Evolutionary conservation across 2,797 vertebrate genomes (phyloP).

Genomic region (Moxostoma hubbsi): DNA sequence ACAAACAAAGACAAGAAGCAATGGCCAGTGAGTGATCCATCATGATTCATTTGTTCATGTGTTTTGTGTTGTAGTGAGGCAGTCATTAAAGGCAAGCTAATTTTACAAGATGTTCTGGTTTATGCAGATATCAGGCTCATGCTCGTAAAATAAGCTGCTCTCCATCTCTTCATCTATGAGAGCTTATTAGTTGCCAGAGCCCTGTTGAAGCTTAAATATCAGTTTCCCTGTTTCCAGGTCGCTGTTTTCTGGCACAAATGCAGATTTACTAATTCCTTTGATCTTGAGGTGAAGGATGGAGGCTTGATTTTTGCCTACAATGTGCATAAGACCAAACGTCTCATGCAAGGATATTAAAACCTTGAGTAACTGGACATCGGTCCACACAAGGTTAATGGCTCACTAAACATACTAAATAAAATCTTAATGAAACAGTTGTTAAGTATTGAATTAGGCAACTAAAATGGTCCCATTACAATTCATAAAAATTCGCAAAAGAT

Average conservation of each 20-base stretch:
- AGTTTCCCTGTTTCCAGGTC: not conserved
- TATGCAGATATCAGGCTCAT: constrained; percentile 14
- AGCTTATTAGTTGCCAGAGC: constrained; percentile 31
- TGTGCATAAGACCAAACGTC: too few species aligned
- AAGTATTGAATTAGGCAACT: too few species aligned
- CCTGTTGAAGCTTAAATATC: constrained; percentile 9
- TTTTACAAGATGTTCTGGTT: constrained; percentile 29
- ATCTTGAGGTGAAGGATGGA: constrained; percentile 29
- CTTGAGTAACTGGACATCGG: too few species aligned
- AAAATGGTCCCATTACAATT: too few species aligned
- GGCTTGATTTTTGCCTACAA: not conserved
- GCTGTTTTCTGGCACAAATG: constrained; percentile 31
- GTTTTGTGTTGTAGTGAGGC: constrained; percentile 18
- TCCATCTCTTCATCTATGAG: not conserved
- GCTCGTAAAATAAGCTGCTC: constrained; percentile 9
- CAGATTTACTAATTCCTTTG: constrained; percentile 28
- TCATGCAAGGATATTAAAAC: too few species aligned
- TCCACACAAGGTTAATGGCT: too few species aligned
- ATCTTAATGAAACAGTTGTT: too few species aligned
- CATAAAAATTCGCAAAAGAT: too few species aligned
- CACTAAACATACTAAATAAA: too few species aligned
- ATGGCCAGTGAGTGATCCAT: constrained; percentile 28
- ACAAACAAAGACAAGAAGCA: not conserved
- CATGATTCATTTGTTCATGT: not conserved
- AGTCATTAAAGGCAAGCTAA: constrained; percentile 17